phyloP scores from a whole-genome alignment of 2,888 invertebrate species.

The Euproctis similis region DNA sequence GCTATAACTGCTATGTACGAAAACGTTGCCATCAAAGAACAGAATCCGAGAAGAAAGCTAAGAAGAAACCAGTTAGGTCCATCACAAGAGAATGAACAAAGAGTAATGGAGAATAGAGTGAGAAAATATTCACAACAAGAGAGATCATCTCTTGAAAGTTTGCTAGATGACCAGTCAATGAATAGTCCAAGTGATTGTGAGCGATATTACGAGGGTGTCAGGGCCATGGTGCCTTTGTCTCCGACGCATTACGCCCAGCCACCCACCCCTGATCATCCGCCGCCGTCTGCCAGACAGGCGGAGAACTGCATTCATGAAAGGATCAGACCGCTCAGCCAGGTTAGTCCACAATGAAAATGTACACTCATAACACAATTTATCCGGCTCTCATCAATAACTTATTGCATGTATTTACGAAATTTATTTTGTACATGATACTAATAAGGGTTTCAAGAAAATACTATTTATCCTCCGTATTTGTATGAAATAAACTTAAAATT shows the following conservation, averaged over 20 bases:
- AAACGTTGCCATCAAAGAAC: constrained; percentile 81
- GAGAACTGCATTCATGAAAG: constrained; percentile 92
- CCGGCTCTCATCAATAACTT: too few relatives aligned
- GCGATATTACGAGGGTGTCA: constrained; percentile 54
- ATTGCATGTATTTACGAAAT: too few relatives aligned
- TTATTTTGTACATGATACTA: too few relatives aligned
- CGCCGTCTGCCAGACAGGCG: constrained; percentile 92
- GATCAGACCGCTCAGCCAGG: constrained; percentile 92
- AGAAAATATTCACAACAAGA: constrained; percentile 72
- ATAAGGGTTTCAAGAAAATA: too few relatives aligned
- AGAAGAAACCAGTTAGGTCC: constrained; percentile 76
- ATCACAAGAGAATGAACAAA: constrained; percentile 78
- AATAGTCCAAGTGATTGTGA: constrained; percentile 70
- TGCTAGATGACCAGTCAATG: constrained; percentile 75
- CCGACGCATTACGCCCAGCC: constrained; percentile 94
- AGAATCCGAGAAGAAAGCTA: constrained; percentile 83
- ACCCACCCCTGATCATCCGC: constrained; percentile 95
- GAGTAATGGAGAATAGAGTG: constrained; percentile 49
- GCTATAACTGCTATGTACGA: constrained; percentile 85
- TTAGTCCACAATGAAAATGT: constrained; percentile 71
- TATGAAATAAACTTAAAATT: too few relatives aligned
- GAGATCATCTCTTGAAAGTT: constrained; percentile 76
- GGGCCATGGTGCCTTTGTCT: constrained; percentile 81
- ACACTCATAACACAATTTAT: too few relatives aligned
- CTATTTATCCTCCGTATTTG: too few relatives aligned